Evolutionary conservation across 1,140 invertebrate species (phyloP).

Genomic region (Bombyx mori): ASM3026992v2 NC_085110.1:7181001-7181500

Average conservation of each 20-base stretch:
- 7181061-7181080: constrained; percentile 67
- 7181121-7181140: constrained; percentile 67
- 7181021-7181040: constrained; percentile 60
- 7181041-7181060: constrained; percentile 62
- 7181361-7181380: no score
- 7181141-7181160: constrained; percentile 57
- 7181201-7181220: constrained; percentile 68
- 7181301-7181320: no score
- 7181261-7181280: constrained; percentile 21
- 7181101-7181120: constrained; percentile 65
- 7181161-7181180: constrained; percentile 48
- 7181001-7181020: constrained; percentile 35
- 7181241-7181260: constrained; percentile 42
- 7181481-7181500: no score
- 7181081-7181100: constrained; percentile 66
- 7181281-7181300: not conserved
- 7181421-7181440: not conserved
- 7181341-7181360: no score
- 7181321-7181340: no score
- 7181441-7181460: not conserved
- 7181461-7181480: no score
- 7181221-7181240: constrained; percentile 60
- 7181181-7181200: constrained; percentile 65
- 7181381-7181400: no score
- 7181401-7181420: not conserved